phyloP scores from a whole-genome alignment of 2,797 vertebrate species.

The Helostoma temminkii region DNA sequence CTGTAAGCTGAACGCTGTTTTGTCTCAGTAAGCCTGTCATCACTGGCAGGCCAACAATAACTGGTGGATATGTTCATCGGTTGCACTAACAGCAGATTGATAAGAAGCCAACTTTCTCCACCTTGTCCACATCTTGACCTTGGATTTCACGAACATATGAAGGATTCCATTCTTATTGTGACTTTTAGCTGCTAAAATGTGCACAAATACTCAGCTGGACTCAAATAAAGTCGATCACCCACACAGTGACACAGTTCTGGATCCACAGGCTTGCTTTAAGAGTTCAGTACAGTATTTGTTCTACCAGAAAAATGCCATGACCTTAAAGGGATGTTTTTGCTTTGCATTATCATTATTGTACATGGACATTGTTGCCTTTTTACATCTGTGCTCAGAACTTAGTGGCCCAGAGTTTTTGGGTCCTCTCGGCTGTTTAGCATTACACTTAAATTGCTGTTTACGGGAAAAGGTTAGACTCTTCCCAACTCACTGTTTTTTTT shows the following conservation, averaged over 20 bases:
- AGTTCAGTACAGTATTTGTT: constrained; percentile 52
- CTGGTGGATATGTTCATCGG: constrained; percentile 64
- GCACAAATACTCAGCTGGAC: constrained; percentile 55
- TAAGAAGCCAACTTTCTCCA: constrained; percentile 45
- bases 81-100: constrained; percentile 35
- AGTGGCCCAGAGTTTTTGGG: constrained; percentile 66
- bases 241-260: constrained; percentile 25
- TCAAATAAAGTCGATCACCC: constrained; percentile 37
- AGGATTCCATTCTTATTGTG: constrained; percentile 65
- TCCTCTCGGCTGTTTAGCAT: constrained; percentile 83
- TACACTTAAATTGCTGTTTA: constrained; percentile 85
- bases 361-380: constrained; percentile 68
- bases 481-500: constrained; percentile 33
- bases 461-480: constrained; percentile 77
- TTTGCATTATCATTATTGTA: constrained; percentile 75
- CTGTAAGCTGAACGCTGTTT: constrained; percentile 79
- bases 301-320: constrained; percentile 60
- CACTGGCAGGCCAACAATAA: constrained; percentile 65
- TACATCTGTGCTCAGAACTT: constrained; percentile 69
- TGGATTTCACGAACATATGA: constrained; percentile 50
- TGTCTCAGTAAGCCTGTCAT: constrained; percentile 69
- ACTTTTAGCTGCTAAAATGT: constrained; percentile 48
- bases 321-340: constrained; percentile 82
- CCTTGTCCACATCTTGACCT: constrained; percentile 56
- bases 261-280: constrained; percentile 25